A percentile compares a stretch with the other conserved stretches of the same genome.
phyloP scores from a whole-genome alignment of 1,140 invertebrate species.

The Linepithema humile region DNA sequence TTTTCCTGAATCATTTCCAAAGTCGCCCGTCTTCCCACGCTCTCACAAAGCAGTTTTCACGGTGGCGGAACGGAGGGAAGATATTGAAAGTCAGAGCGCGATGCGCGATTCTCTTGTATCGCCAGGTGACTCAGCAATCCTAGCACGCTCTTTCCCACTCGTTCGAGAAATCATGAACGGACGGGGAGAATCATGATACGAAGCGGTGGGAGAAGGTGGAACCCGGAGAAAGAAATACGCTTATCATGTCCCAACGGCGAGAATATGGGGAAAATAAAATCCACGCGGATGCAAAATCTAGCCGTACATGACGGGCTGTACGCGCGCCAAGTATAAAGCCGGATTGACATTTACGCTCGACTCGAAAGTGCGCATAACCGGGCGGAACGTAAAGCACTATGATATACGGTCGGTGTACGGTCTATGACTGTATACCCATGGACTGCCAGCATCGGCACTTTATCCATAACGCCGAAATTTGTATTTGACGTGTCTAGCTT shows the following conservation, averaged over 20 bases:
- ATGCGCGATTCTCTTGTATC: constrained; percentile 65
- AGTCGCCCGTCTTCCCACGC: constrained; percentile 14
- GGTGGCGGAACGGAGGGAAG: neutral
- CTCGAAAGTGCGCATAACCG: constrained; percentile 49
- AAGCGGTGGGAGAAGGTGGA: constrained; percentile 11
- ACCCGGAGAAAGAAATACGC: constrained; percentile 55
- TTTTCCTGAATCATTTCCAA: constrained; percentile 13
- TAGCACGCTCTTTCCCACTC: constrained; percentile 62
- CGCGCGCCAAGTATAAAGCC: constrained; percentile 29
- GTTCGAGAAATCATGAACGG: constrained; percentile 65
- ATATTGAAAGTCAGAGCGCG: constrained; percentile 61
- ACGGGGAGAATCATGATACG: too few species aligned
- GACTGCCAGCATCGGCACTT: neutral
- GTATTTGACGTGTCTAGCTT: neutral
- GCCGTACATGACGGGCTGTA: constrained; percentile 21
- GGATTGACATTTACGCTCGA: constrained; percentile 61
- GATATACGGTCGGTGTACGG: constrained; percentile 7
- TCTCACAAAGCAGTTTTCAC: neutral
- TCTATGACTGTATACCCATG: neutral
- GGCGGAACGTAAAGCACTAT: constrained; percentile 15
- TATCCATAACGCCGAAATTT: neutral
- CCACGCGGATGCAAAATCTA: constrained; percentile 53
- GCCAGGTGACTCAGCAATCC: constrained; percentile 68
- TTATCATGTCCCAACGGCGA: constrained; percentile 52
- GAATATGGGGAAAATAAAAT: constrained; percentile 63